Percentiles rank a stretch among this genome's conserved stretches.
phyloP scores from a whole-genome alignment of 2,797 vertebrate genomes.

The Sparidentex hasta region DNA sequence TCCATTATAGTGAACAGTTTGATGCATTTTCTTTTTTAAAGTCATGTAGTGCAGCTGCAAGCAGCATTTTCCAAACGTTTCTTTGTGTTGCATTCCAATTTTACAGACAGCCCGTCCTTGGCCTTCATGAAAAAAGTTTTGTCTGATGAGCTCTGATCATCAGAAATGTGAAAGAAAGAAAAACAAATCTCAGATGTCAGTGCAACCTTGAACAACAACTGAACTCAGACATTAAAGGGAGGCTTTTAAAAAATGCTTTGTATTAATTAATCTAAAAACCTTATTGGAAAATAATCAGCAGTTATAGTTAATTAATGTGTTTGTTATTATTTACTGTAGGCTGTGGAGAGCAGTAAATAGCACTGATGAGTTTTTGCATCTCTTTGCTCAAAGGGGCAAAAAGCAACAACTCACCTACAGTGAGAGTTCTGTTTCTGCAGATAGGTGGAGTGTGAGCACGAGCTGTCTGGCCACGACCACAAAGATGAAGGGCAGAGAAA shows the following conservation, averaged over 20 bases:
- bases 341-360: constrained; percentile 24
- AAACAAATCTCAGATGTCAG: constrained; percentile 3
- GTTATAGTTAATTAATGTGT: constrained; percentile 14
- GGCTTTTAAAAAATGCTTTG: not conserved
- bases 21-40: not conserved
- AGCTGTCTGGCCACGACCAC: constrained; percentile 36
- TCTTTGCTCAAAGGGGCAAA: not conserved
- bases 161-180: not conserved
- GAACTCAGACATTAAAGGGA: constrained; percentile 2
- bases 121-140: constrained; percentile 10
- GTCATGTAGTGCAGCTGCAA: not conserved
- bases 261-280: constrained; percentile 10
- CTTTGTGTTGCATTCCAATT: constrained; percentile 10
- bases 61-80: constrained; percentile 19
- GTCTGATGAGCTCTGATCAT: not conserved
- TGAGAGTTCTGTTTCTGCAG: constrained; percentile 34
- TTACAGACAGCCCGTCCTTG: not conserved
- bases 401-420: constrained; percentile 24
- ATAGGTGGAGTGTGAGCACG: constrained; percentile 50
- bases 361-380: constrained; percentile 15
- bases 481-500: constrained; percentile 56
- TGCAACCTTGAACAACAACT: constrained; percentile 5
- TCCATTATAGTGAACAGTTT: too few species aligned
- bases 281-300: constrained; percentile 20
- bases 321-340: not conserved